Evolutionary conservation across 2,888 invertebrate genomes (phyloP).

Genomic region (Stratiomys singularior): DNA sequence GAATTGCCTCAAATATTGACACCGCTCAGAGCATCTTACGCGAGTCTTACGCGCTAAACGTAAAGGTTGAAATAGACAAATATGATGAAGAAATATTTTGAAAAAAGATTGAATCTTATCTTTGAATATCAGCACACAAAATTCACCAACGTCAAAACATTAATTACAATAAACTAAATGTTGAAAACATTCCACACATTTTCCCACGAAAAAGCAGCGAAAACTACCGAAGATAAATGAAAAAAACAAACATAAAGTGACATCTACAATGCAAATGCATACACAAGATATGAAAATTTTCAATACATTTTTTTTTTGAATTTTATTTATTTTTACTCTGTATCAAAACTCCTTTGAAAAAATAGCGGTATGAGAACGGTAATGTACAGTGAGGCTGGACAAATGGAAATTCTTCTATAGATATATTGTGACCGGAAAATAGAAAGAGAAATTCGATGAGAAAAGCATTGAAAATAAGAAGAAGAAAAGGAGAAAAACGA

Average conservation of each 20-base stretch:
- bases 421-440: constrained; percentile 22
- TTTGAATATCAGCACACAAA: no score
- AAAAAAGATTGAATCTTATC: no score
- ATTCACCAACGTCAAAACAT: no score
- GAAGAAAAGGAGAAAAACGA: background rate
- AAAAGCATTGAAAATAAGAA: background rate
- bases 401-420: constrained; percentile 25
- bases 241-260: background rate
- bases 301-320: background rate
- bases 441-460: constrained; percentile 9
- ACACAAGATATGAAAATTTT: background rate
- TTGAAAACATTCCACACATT: no score
- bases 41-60: no score
- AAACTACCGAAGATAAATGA: no score
- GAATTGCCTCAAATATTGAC: no score
- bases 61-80: no score
- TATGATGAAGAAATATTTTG: no score
- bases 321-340: constrained; percentile 26
- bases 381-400: constrained; percentile 30
- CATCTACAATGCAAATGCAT: background rate
- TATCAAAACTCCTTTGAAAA: constrained; percentile 15
- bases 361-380: constrained; percentile 7
- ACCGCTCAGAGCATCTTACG: no score
- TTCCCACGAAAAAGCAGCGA: no score
- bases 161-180: no score